Conservation (phyloP, 2,888 invertebrate genomes). For the Ennomos quercinarius region DNA sequence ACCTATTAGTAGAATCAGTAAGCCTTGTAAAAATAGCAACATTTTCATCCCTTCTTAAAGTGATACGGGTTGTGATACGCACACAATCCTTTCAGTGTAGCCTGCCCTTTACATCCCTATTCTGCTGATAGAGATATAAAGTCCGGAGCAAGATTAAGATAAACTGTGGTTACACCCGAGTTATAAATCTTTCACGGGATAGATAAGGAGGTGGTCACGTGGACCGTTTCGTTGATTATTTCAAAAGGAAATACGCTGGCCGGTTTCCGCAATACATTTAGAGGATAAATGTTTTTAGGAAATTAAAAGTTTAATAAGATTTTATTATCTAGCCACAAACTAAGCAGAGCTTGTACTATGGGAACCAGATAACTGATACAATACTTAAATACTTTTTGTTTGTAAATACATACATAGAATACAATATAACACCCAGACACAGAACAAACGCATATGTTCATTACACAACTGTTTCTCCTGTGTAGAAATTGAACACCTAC, state of each 20-base stretch:
- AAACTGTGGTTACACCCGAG: constrained; percentile 64
- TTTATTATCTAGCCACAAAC: background rate
- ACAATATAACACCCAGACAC: too few species aligned
- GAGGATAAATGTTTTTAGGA: background rate
- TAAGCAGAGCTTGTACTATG: too few species aligned
- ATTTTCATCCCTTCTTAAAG: background rate
- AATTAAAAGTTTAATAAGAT: background rate
- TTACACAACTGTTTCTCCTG: too few species aligned
- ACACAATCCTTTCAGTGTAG: constrained; percentile 21
- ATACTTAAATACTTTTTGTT: too few species aligned
- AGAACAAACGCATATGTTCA: too few species aligned
- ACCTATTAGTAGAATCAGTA: too few species aligned
- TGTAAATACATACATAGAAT: too few species aligned
- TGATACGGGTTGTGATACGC: constrained; percentile 9
- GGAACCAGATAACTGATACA: too few species aligned
- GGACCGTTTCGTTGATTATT: constrained; percentile 62
- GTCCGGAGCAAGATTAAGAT: constrained; percentile 66
- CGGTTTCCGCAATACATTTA: background rate
- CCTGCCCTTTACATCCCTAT: constrained; percentile 35
- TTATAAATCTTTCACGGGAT: constrained; percentile 67
- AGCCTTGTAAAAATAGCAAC: too few species aligned
- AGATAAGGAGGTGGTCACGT: constrained; percentile 69
- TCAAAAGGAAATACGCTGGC: constrained; percentile 47
- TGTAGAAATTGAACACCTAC: too few species aligned
- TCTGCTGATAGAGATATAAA: constrained; percentile 63